Conservation (phyloP, 2,797 vertebrate species). For the Anguilla anguilla region DNA sequence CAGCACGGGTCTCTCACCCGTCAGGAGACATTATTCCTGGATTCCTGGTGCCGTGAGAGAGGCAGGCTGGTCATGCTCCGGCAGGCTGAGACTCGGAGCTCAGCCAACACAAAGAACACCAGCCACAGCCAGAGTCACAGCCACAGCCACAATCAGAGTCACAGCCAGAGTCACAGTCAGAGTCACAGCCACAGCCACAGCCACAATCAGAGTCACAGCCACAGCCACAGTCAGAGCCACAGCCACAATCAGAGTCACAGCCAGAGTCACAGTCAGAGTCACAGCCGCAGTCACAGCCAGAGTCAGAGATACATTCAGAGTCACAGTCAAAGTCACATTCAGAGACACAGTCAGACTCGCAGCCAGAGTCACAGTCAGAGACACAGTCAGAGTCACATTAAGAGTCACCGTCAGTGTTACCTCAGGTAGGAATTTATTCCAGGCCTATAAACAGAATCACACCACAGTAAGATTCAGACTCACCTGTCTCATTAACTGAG, state of each 20-base stretch:
- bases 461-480: background rate
- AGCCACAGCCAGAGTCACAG: background rate
- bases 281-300: background rate
- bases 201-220: background rate
- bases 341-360: background rate
- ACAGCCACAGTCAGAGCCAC: background rate
- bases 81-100: background rate
- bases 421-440: background rate
- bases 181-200: background rate
- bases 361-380: background rate
- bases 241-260: background rate
- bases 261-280: background rate
- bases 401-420: background rate
- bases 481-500: background rate
- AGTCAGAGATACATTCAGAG: background rate
- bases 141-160: background rate
- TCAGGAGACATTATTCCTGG: background rate
- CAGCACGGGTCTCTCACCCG: background rate
- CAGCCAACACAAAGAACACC: slow-evolving; percentile 26
- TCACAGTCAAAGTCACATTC: background rate
- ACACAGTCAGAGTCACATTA: background rate
- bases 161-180: background rate
- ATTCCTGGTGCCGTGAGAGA: slow-evolving; percentile 3
- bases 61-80: slow-evolving; percentile 10
- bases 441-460: background rate